A percentile compares a stretch with the other conserved stretches of the same genome.
These are phyloP conservation scores for Willisornis vidua DNA, from an alignment of 2,113 vertebrate genomes.

Conservation along the genomic window DNA sequence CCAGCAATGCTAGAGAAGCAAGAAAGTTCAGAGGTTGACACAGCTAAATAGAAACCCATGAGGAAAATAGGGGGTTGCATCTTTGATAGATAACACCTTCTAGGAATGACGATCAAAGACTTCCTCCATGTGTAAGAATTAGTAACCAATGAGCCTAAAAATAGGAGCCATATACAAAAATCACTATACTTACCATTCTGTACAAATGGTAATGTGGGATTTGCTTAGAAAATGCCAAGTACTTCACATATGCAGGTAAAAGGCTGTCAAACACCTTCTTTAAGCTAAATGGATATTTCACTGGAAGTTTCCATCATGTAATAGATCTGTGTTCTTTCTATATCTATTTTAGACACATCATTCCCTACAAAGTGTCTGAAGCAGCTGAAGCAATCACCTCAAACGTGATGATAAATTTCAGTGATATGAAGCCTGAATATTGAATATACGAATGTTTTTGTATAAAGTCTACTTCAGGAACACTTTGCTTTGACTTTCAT, in stretches of 20 bases:
- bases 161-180: not conserved
- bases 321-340: not conserved
- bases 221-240: not conserved
- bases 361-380: not conserved
- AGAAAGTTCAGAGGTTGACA: fast-evolving
- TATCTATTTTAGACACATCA: not conserved
- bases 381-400: not conserved
- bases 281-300: not conserved
- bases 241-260: not conserved
- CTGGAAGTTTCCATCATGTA: not conserved
- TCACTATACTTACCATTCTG: not conserved
- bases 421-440: not conserved
- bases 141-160: not conserved
- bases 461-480: not conserved
- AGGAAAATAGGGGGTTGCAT: not conserved
- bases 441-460: not conserved
- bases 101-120: not conserved
- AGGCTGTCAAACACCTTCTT: not conserved
- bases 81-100: not conserved
- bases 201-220: not conserved
- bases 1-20: not conserved
- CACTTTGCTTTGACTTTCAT: not conserved
- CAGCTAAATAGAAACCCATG: not conserved
- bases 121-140: not conserved
- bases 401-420: not conserved